Conservation (phyloP, 2,113 vertebrate genomes). For the Aptenodytes patagonicus region DNA sequence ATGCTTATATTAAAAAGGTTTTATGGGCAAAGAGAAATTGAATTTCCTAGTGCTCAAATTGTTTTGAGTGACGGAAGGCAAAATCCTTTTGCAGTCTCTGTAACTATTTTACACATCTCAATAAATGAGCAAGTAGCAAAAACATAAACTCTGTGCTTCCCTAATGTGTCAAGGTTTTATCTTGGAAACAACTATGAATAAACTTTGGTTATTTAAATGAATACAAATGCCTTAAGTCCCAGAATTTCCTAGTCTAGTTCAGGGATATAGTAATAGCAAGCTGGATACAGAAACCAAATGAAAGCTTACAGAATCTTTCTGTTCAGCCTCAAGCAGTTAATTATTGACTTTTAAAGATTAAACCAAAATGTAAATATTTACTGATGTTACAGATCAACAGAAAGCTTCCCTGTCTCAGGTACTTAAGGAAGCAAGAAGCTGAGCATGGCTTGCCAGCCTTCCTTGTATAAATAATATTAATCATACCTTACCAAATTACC, state of each 20-base stretch:
- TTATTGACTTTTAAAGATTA: neutral
- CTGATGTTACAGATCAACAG: neutral
- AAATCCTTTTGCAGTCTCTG: neutral
- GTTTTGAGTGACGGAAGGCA: neutral
- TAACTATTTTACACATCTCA: neutral
- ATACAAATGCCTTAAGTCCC: neutral
- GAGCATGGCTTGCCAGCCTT: neutral
- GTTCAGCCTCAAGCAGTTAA: neutral
- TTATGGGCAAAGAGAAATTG: neutral
- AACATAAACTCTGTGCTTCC: neutral
- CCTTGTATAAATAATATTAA: conserved; percentile 26
- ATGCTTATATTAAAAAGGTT: neutral
- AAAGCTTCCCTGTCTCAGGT: neutral
- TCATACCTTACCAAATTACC: conserved; percentile 47
- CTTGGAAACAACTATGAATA: neutral
- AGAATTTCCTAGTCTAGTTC: neutral
- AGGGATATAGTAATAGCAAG: neutral
- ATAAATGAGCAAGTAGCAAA: neutral
- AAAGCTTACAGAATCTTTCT: neutral
- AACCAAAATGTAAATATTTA: neutral
- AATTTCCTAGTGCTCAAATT: neutral
- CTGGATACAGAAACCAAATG: neutral
- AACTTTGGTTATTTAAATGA: neutral
- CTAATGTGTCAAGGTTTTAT: neutral
- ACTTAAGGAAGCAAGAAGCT: neutral